Conservation (phyloP, 2,797 vertebrate species). For the Emydoidea blandingii region DNA sequence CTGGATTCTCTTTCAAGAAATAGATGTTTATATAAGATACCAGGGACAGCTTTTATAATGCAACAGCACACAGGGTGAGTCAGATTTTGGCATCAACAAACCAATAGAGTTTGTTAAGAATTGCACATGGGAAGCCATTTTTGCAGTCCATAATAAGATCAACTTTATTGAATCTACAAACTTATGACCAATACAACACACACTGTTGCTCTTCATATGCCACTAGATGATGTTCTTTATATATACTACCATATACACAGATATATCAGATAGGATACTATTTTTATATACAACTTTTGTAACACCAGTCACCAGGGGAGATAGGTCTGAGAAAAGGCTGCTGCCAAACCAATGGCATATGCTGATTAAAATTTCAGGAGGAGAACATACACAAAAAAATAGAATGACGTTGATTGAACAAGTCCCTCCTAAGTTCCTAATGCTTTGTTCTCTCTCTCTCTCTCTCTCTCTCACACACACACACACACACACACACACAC, state of each 20-base stretch:
- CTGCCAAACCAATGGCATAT: neutral
- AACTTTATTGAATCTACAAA: neutral
- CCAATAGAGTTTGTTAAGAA: neutral
- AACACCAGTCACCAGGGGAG: neutral
- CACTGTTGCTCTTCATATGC: too few relatives aligned
- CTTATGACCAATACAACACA: neutral
- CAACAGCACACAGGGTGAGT: neutral
- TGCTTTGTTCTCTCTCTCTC: too few relatives aligned
- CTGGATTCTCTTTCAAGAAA: neutral
- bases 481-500: too few relatives aligned
- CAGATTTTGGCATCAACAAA: neutral
- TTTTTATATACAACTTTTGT: too few relatives aligned
- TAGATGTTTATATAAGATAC: neutral
- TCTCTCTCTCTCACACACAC: too few relatives aligned
- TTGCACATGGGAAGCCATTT: neutral
- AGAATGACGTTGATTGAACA: too few relatives aligned
- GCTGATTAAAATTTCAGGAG: neutral
- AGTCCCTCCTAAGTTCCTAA: too few relatives aligned
- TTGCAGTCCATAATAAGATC: neutral
- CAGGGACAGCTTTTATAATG: neutral
- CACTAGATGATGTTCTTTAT: too few relatives aligned
- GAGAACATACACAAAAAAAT: neutral
- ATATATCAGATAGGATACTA: too few relatives aligned
- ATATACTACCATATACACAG: too few relatives aligned
- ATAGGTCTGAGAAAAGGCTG: neutral